phyloP scores from a whole-genome alignment of 2,797 vertebrate genomes.

The Nannoperca australis region DNA sequence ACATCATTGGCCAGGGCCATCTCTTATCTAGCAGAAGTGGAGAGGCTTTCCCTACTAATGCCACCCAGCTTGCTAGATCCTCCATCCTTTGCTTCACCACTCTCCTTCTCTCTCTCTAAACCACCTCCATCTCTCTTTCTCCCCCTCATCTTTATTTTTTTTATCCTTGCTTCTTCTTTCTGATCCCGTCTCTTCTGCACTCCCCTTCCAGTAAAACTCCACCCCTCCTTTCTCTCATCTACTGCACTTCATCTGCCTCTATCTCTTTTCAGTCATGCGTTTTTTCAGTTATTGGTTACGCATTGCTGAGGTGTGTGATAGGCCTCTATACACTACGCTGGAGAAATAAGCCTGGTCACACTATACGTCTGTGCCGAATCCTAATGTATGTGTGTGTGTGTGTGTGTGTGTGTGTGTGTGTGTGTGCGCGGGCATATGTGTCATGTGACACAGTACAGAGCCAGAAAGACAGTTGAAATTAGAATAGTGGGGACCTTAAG shows the following conservation, averaged over 20 bases:
- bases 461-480: slow-evolving; percentile 73
- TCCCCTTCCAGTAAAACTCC: slow-evolving; percentile 55
- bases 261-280: slow-evolving; percentile 63
- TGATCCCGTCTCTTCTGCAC: slow-evolving; percentile 29
- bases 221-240: slow-evolving; percentile 60
- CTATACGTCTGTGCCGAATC: slow-evolving; percentile 69
- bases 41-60: slow-evolving; percentile 82
- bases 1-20: slow-evolving; percentile 82
- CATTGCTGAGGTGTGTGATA: slow-evolving; percentile 76
- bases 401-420: slow-evolving; percentile 34
- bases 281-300: slow-evolving; percentile 75
- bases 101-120: slow-evolving; percentile 35
- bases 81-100: slow-evolving; percentile 65
- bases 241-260: slow-evolving; percentile 62
- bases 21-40: slow-evolving; percentile 80
- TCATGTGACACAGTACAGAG: slow-evolving; percentile 35
- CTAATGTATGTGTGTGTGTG: slow-evolving; percentile 58
- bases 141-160: slow-evolving; percentile 19
- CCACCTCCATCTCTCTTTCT: slow-evolving; percentile 23
- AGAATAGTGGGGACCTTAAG: slow-evolving; percentile 65
- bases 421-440: slow-evolving; percentile 21
- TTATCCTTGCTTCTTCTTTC: slow-evolving; percentile 27
- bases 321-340: slow-evolving; percentile 55
- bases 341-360: slow-evolving; percentile 63
- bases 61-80: slow-evolving; percentile 73